phyloP scores from a whole-genome alignment of 30 jellyfish, hydroid and myxozoan species.

The Aurelia aurita region DNA sequence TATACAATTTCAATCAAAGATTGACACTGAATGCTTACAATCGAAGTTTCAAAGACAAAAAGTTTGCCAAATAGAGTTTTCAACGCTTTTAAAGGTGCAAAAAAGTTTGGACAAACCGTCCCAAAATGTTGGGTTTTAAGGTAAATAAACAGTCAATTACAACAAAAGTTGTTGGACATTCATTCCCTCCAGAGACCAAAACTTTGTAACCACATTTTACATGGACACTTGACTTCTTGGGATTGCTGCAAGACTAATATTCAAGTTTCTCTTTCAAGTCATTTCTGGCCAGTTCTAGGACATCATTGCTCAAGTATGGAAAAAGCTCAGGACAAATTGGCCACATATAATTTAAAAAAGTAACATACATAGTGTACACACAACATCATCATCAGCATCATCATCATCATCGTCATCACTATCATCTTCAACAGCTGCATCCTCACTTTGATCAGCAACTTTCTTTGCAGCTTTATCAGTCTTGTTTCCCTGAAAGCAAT shows the following conservation, averaged over 20 bases:
- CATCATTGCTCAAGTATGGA: no score
- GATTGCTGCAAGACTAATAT: neutral
- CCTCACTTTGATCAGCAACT: neutral
- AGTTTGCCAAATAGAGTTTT: no score
- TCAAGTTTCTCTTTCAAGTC: neutral
- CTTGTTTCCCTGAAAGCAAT: neutral
- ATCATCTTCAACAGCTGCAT: neutral
- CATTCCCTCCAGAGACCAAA: no score
- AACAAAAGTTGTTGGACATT: no score
- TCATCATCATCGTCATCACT: neutral
- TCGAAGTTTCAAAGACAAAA: no score
- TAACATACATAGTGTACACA: neutral
- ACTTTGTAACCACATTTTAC: neutral
- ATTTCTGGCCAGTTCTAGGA: neutral
- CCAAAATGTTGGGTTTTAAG: no score
- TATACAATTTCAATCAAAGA: no score
- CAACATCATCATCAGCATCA: neutral
- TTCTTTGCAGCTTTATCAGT: neutral
- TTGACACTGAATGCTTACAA: no score
- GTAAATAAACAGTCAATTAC: no score
- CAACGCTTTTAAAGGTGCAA: no score
- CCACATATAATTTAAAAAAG: neutral
- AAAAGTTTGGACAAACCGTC: no score
- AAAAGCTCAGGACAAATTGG: no score
- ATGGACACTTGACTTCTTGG: neutral